A percentile compares a stretch with the other conserved stretches of the same genome.
These are phyloP conservation scores for Cheilosia vulpina DNA, from an alignment of 2,888 invertebrate genomes.

Conservation along the genomic window DNA sequence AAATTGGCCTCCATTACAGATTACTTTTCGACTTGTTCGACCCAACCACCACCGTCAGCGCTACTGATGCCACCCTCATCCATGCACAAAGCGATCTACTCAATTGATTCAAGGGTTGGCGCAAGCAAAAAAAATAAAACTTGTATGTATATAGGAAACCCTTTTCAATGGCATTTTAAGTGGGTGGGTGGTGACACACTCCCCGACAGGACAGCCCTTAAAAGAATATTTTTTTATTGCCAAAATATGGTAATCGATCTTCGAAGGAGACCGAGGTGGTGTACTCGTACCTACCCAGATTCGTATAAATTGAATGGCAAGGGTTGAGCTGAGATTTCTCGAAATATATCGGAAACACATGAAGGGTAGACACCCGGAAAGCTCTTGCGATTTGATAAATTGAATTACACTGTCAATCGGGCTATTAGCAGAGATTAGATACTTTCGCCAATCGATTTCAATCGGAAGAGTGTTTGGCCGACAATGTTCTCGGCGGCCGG, in stretches of 20 bases:
- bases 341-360: constrained; percentile 24
- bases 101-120: constrained; percentile 44
- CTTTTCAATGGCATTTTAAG: constrained; percentile 66
- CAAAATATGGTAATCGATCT: constrained; percentile 70
- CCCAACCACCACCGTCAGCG: constrained; percentile 37
- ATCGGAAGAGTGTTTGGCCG: constrained; percentile 18
- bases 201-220: constrained; percentile 65
- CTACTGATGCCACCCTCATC: not conserved
- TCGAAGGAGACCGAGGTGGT: constrained; percentile 15
- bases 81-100: constrained; percentile 29
- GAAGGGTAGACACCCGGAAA: constrained; percentile 10
- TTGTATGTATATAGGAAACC: not conserved
- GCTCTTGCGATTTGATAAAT: constrained; percentile 64
- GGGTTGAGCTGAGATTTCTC: constrained; percentile 56
- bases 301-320: constrained; percentile 50
- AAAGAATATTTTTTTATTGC: constrained; percentile 65
- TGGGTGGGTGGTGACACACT: constrained; percentile 66
- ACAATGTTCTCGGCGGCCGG: not conserved
- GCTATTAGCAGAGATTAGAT: constrained; percentile 72
- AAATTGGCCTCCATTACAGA: constrained; percentile 72
- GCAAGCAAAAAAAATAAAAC: not conserved
- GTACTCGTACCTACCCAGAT: not conserved
- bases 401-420: constrained; percentile 54
- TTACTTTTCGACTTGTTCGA: constrained; percentile 66
- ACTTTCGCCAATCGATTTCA: constrained; percentile 40